These are phyloP conservation scores for Scolopax rusticola DNA, from an alignment of 2,797 vertebrate genomes.

Conservation along the genomic window DNA sequence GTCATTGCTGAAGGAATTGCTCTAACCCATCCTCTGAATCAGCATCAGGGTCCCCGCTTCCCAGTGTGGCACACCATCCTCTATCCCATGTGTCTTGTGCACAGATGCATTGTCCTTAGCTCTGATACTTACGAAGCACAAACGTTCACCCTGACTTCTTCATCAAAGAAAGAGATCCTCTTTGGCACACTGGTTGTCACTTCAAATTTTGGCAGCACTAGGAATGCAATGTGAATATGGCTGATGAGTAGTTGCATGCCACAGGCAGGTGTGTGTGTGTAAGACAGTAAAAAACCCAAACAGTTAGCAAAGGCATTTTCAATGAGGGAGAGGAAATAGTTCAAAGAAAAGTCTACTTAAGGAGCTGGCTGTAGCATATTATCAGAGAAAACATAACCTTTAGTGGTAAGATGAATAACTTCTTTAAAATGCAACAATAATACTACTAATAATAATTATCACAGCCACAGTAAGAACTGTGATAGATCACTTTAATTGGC, in stretches of 20 bases:
- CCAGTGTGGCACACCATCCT: neutral
- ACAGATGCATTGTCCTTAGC: neutral
- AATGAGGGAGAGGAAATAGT: neutral
- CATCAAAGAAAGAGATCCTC: constrained; percentile 60
- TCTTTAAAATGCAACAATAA: neutral
- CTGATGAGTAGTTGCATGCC: neutral
- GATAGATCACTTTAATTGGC: neutral
- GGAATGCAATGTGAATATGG: neutral
- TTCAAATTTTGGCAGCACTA: constrained; percentile 73
- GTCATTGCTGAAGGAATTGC: neutral
- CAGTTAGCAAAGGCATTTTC: neutral
- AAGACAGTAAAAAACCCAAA: neutral
- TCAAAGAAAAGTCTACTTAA: neutral
- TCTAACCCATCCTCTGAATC: neutral
- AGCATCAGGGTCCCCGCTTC: neutral
- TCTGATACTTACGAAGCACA: constrained; percentile 67
- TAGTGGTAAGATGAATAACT: neutral
- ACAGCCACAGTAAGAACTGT: neutral
- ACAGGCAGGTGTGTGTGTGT: neutral
- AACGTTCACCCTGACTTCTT: constrained; percentile 46
- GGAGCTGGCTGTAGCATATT: neutral
- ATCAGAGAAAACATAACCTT: neutral
- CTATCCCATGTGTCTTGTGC: neutral
- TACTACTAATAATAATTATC: neutral
- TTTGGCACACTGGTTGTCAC: constrained; percentile 27